Conservation (phyloP, 2,113 vertebrate genomes). For the Alethe castanea region DNA sequence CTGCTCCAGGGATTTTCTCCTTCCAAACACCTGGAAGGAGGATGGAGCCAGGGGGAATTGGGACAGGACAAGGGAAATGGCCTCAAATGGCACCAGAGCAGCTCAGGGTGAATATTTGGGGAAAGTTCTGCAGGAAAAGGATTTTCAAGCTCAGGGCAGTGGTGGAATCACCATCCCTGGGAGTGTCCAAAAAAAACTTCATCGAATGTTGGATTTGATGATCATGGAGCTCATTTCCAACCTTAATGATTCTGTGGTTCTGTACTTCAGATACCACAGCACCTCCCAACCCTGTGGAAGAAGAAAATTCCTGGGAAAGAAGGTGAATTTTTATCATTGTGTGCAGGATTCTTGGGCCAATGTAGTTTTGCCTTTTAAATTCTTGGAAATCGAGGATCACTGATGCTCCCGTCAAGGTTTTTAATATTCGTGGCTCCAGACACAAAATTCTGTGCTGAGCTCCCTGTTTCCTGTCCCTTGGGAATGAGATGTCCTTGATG, state of each 20-base stretch:
- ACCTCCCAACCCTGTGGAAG: neutral
- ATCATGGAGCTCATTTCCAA: neutral
- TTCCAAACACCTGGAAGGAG: neutral
- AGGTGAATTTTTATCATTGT: rapidly evolving
- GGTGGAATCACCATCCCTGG: neutral
- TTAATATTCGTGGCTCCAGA: neutral
- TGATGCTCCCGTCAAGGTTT: rapidly evolving
- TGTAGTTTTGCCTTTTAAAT: rapidly evolving
- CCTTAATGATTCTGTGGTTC: neutral
- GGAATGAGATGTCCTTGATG: neutral
- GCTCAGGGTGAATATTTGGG: neutral
- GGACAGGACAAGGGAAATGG: neutral
- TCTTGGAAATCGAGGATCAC: rapidly evolving
- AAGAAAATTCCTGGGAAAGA: neutral
- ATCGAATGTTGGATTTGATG: neutral
- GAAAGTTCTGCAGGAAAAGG: neutral
- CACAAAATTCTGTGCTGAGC: neutral
- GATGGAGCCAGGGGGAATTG: rapidly evolving
- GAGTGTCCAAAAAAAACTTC: neutral
- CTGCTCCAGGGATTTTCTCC: neutral
- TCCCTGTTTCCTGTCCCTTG: neutral
- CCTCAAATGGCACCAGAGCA: neutral
- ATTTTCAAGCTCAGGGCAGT: neutral
- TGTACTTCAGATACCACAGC: rapidly evolving
- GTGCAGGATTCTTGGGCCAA: no score